Conservation (phyloP, 2,797 vertebrate genomes). For the Dermochelys coriacea region DNA sequence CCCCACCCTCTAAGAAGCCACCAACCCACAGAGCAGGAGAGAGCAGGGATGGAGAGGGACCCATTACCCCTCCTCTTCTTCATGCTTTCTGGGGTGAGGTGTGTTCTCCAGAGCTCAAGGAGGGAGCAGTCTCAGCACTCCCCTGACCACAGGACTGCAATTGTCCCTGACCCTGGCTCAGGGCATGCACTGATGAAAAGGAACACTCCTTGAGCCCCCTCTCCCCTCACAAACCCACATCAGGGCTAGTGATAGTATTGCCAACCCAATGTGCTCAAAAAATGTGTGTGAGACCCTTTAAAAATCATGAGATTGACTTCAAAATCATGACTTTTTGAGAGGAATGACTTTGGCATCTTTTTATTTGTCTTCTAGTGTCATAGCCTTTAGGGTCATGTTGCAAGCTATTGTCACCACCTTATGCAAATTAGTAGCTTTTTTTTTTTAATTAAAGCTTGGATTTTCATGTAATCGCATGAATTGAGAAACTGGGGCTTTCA, state of each 20-base stretch:
- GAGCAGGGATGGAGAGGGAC: neutral
- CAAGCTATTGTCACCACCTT: neutral
- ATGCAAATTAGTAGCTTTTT: neutral
- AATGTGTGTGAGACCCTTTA: neutral
- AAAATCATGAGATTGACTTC: neutral
- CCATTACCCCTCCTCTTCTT: no score
- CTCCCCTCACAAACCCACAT: no score
- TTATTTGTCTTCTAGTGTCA: neutral
- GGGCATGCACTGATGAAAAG: no score
- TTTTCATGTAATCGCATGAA: neutral
- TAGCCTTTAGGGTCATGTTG: neutral
- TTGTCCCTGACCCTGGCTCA: no score
- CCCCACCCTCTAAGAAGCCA: no score
- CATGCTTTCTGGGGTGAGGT: no score
- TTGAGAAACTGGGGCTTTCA: neutral
- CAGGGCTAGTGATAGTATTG: neutral
- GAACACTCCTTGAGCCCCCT: no score
- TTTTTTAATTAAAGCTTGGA: neutral
- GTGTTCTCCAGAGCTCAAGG: no score
- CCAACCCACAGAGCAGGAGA: no score
- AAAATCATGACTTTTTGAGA: neutral
- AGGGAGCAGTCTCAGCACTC: no score
- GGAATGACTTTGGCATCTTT: neutral
- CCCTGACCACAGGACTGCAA: no score
- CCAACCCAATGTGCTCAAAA: neutral